These are phyloP conservation scores for Pimephales promelas DNA, from an alignment of 2,113 vertebrate genomes.

Conservation along the genomic window DNA sequence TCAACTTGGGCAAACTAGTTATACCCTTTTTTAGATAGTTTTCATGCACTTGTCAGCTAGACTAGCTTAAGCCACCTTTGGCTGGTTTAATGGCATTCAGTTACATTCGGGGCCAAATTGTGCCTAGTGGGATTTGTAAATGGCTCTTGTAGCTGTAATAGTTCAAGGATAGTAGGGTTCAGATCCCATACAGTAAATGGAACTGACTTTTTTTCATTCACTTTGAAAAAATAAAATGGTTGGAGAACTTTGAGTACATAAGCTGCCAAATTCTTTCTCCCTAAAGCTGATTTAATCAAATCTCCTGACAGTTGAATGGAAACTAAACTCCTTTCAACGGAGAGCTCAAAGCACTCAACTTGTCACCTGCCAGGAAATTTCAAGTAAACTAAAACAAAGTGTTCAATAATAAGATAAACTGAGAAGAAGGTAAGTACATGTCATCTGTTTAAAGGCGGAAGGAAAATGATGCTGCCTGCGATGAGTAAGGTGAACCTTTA, in stretches of 20 bases:
- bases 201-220: neutral
- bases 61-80: neutral
- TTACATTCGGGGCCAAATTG: neutral
- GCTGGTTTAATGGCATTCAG: neutral
- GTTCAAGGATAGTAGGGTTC: neutral
- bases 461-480: neutral
- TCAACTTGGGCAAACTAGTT: neutral
- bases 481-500: conserved; percentile 11
- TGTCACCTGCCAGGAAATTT: conserved; percentile 48
- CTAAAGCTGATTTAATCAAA: conserved; percentile 44
- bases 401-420: conserved; percentile 36
- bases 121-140: neutral
- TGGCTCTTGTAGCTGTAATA: neutral
- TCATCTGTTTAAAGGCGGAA: conserved; percentile 14
- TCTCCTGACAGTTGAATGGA: conserved; percentile 40
- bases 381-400: conserved; percentile 31
- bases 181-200: conserved; percentile 8
- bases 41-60: neutral
- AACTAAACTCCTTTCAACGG: conserved; percentile 41
- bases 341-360: conserved; percentile 10
- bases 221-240: neutral
- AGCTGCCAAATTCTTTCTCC: conserved; percentile 36
- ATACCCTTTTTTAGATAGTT: neutral
- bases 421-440: conserved; percentile 5
- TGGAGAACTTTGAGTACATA: neutral